Evolutionary conservation across 30 jellyfish, hydroid and myxozoan species (phyloP).

Genomic region (Mastigias papua): DNA sequence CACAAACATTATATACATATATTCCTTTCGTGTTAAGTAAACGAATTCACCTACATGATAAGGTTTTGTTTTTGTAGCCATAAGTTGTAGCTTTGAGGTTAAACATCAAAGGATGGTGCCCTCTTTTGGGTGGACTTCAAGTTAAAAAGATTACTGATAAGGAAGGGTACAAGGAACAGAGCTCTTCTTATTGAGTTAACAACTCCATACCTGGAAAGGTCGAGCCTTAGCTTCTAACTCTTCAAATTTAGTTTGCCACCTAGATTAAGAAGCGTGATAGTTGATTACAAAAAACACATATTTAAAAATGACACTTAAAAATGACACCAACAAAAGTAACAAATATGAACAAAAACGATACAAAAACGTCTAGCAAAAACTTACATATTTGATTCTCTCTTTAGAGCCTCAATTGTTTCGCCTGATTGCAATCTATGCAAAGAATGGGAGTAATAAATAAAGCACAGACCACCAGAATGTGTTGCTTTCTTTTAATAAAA

Average conservation of each 20-base stretch:
- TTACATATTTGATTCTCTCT: constrained; percentile 2
- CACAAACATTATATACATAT: no score
- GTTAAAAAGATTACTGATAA: no score
- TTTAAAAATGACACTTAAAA: background rate
- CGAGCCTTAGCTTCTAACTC: constrained; percentile 61
- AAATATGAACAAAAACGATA: background rate
- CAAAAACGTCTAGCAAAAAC: background rate
- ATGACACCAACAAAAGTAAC: background rate
- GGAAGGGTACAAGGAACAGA: background rate
- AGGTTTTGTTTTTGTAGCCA: no score
- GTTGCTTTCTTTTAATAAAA: no score
- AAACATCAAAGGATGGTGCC: no score
- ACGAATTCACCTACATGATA: no score
- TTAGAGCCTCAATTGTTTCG: constrained; percentile 6
- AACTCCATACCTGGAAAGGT: constrained; percentile 76
- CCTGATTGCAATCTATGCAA: constrained; percentile 6
- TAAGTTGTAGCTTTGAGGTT: no score
- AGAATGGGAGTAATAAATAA: no score
- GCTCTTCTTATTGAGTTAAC: background rate
- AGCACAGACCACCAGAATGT: no score
- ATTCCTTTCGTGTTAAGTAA: no score
- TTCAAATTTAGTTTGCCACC: constrained; percentile 77
- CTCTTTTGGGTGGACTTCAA: no score
- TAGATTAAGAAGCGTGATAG: background rate
- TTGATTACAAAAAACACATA: background rate